phyloP scores from a whole-genome alignment of 1,140 invertebrate species.

The Drosophila orena region DNA sequence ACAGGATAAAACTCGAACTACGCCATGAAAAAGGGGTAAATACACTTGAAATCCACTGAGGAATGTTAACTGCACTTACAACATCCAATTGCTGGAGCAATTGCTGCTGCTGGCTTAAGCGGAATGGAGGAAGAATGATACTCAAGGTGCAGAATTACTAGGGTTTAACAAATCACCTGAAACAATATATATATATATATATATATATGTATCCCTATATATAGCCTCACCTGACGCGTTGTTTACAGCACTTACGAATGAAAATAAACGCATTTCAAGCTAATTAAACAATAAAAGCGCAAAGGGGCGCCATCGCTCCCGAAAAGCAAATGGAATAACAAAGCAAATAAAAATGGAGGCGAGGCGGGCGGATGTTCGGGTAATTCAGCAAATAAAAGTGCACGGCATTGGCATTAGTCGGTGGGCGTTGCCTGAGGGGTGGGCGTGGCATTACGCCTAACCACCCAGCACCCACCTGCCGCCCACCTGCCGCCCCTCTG shows the following conservation, averaged over 20 bases:
- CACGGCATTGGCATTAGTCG: slow-evolving; percentile 51
- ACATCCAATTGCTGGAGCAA: slow-evolving; percentile 33
- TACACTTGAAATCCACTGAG: slow-evolving; percentile 29
- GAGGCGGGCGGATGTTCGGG: slow-evolving; percentile 17
- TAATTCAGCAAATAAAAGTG: slow-evolving; percentile 67
- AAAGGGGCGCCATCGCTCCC: slow-evolving; percentile 14
- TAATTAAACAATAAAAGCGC: slow-evolving; percentile 81
- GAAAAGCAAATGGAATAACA: slow-evolving; percentile 61
- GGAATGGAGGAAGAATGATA: slow-evolving; percentile 27
- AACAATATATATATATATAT: slow-evolving; percentile 5
- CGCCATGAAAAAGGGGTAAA: slow-evolving; percentile 2
- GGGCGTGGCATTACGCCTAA: slow-evolving; percentile 30
- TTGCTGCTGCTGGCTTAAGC: slow-evolving; percentile 17
- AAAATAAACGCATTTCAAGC: slow-evolving; percentile 82
- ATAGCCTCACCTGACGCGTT: slow-evolving; percentile 50
- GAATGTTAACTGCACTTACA: slow-evolving; percentile 33
- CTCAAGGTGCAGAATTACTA: slow-evolving; percentile 40
- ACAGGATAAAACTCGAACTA: slow-evolving; percentile 2
- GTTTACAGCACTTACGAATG: slow-evolving; percentile 76
- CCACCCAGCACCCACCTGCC: slow-evolving; percentile 9
- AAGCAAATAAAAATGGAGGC: slow-evolving; percentile 46
- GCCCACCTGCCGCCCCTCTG: slow-evolving; percentile 18
- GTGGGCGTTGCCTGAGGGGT: slow-evolving; percentile 8
- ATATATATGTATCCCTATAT: background rate
- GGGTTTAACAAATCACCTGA: slow-evolving; percentile 73